phyloP scores from a whole-genome alignment of 2,113 vertebrate genomes.

The Odocoileus hemionus region DNA sequence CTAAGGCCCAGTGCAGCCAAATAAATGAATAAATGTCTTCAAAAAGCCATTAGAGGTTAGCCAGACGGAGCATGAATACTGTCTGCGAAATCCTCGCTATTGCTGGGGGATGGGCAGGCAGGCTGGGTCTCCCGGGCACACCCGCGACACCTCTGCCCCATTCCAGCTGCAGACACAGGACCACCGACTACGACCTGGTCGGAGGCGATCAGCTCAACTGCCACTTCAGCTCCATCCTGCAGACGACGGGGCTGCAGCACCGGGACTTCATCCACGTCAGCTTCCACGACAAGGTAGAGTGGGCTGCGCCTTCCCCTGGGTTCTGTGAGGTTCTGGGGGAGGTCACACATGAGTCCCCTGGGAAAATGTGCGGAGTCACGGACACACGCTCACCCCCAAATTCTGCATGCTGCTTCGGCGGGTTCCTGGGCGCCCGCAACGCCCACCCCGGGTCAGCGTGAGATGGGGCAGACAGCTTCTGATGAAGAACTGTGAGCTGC shows the following conservation, averaged over 20 bases:
- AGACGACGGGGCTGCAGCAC: constrained; percentile 92
- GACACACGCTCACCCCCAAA: rapidly evolving
- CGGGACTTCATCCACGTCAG: constrained; percentile 96
- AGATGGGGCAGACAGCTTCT: not conserved
- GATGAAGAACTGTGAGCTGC: rapidly evolving
- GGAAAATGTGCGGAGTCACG: rapidly evolving
- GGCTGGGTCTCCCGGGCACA: rapidly evolving
- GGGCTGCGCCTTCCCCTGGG: rapidly evolving
- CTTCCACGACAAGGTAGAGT: constrained; percentile 93
- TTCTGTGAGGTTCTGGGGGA: not conserved
- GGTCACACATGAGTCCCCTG: not conserved
- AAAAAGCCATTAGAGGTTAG: not conserved
- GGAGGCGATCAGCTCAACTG: constrained; percentile 89
- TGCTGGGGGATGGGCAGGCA: rapidly evolving
- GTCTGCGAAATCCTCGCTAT: rapidly evolving
- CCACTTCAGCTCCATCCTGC: constrained; percentile 92
- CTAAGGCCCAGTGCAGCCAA: not conserved
- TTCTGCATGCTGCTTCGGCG: rapidly evolving
- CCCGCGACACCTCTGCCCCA: not conserved
- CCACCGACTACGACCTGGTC: constrained; percentile 84
- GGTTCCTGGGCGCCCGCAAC: not conserved
- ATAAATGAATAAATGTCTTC: not conserved
- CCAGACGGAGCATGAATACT: no score
- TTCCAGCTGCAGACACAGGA: constrained; percentile 84
- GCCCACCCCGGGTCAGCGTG: not conserved